Conservation (phyloP, 2,797 vertebrate species). For the Sebastes taczanowskii region DNA sequence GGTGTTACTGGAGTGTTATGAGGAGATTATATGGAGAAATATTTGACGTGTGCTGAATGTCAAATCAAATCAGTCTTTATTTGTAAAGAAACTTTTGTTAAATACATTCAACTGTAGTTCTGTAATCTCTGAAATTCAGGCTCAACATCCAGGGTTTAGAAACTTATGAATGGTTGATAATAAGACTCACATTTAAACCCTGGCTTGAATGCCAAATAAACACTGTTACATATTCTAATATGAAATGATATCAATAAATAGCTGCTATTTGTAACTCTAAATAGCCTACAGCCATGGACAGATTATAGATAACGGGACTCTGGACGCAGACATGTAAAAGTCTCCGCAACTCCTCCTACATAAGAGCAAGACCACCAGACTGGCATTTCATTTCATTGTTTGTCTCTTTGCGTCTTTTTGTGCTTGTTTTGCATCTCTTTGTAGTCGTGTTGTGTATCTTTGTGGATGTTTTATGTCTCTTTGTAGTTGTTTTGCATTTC, state of each 20-base stretch:
- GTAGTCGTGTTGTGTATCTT: neutral
- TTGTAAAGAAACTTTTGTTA: neutral
- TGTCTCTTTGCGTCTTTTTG: neutral
- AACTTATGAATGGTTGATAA: neutral
- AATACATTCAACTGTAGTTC: neutral
- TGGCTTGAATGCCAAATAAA: neutral
- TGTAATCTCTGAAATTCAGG: slow-evolving; percentile 25
- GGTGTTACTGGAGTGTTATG: neutral
- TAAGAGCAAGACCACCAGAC: neutral
- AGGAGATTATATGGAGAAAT: slow-evolving; percentile 16
- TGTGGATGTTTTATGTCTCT: neutral
- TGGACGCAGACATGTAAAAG: neutral
- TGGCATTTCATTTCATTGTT: neutral
- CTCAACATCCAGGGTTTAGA: slow-evolving; percentile 4
- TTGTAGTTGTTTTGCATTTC: neutral
- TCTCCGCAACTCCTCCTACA: neutral
- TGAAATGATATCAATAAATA: neutral
- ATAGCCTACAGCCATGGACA: neutral
- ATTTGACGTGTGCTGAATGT: slow-evolving; percentile 34
- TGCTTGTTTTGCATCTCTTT: neutral
- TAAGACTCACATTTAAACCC: neutral
- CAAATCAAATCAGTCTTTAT: slow-evolving; percentile 27
- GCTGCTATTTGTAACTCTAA: neutral
- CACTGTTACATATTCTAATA: neutral
- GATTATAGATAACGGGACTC: fast-evolving